Percentiles rank a stretch among this genome's conserved stretches.
Conservation (phyloP, 2,888 invertebrate species). For the Eupeodes latifasciatus region DNA sequence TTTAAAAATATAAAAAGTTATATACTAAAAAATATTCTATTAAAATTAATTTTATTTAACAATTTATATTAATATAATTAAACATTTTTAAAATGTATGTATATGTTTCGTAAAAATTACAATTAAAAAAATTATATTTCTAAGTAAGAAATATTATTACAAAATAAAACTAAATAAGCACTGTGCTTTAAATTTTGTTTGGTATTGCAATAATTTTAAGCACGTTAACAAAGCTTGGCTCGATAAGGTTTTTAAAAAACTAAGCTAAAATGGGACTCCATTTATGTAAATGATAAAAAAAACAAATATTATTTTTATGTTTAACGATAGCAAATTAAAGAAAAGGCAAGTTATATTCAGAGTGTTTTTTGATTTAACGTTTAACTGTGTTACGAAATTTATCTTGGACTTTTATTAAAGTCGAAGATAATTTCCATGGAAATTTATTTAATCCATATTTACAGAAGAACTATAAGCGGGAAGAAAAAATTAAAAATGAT, state of each 20-base stretch:
- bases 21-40: neutral
- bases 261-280: neutral
- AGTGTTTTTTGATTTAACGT: neutral
- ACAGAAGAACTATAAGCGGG: too few species aligned
- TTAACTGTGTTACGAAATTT: neutral
- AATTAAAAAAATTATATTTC: neutral
- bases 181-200: slow-evolving; percentile 3
- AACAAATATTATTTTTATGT: neutral
- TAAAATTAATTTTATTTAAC: neutral
- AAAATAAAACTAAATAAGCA: slow-evolving; percentile 1
- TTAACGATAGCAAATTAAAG: neutral
- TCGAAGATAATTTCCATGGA: too few species aligned
- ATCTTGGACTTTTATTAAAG: too few species aligned
- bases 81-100: neutral
- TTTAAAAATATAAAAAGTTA: neutral
- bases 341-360: neutral
- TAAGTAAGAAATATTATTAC: neutral
- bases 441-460: too few species aligned
- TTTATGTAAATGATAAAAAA: neutral
- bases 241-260: neutral
- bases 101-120: slow-evolving; percentile 20
- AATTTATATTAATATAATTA: slow-evolving; percentile 16
- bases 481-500: too few species aligned
- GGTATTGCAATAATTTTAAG: neutral
- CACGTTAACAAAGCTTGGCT: neutral